Conservation (phyloP, 2,113 vertebrate genomes). For the Lethenteron reissneri region DNA sequence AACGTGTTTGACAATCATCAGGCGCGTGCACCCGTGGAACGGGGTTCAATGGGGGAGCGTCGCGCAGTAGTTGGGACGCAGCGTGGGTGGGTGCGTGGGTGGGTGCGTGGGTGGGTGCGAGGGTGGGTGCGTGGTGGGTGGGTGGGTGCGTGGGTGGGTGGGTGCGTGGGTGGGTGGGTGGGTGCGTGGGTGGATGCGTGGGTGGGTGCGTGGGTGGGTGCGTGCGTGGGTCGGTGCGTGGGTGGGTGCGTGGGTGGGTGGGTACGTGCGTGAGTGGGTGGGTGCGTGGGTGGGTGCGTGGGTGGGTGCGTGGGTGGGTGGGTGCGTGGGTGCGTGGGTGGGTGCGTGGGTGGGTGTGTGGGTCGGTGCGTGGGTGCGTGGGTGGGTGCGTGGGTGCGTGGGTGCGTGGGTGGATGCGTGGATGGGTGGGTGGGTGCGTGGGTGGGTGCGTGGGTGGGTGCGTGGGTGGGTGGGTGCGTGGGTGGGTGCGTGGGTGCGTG, state of each 20-base stretch:
- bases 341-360: background rate
- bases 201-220: background rate
- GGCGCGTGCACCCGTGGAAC: too few species aligned
- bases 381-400: background rate
- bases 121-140: constrained; percentile 1
- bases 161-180: background rate
- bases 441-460: background rate
- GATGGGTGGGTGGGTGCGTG: background rate
- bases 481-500: background rate
- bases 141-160: background rate
- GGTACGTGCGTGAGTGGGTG: background rate
- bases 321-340: background rate
- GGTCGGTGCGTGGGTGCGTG: background rate
- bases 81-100: background rate
- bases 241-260: background rate
- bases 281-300: too few species aligned
- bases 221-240: background rate
- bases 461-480: background rate
- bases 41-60: too few species aligned
- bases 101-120: background rate
- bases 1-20: too few species aligned
- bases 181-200: background rate
- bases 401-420: background rate
- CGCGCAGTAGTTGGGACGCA: too few species aligned
- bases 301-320: background rate